phyloP scores from a whole-genome alignment of 2,113 vertebrate genomes.

The Ptychochromis oligacanthus region DNA sequence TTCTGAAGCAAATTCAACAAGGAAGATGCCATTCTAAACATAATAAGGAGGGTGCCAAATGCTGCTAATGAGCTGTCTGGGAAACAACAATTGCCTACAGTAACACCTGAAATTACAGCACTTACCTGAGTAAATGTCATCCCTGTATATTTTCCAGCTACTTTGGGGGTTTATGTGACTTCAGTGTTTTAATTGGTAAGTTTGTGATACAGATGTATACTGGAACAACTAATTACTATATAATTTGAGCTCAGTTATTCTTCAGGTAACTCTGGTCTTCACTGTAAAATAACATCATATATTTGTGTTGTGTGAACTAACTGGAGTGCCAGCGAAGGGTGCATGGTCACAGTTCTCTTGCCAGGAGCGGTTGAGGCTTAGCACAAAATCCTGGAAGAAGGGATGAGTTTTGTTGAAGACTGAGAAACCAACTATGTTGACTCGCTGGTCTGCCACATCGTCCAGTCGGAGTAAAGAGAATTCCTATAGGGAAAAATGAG shows the following conservation, averaged over 20 bases:
- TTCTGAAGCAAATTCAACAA: slow-evolving; percentile 39
- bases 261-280: not conserved
- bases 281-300: not conserved
- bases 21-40: slow-evolving; percentile 42
- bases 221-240: not conserved
- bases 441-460: slow-evolving; percentile 86
- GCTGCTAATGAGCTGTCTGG: slow-evolving; percentile 58
- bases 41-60: slow-evolving; percentile 36
- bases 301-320: slow-evolving; percentile 73
- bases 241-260: not conserved
- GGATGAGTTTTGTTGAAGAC: slow-evolving; percentile 96
- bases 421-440: slow-evolving; percentile 96
- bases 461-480: slow-evolving; percentile 93
- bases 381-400: slow-evolving; percentile 94
- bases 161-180: slow-evolving; percentile 20
- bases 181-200: not conserved
- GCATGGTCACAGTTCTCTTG: slow-evolving; percentile 98
- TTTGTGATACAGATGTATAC: slow-evolving; percentile 3
- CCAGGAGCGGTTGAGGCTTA: slow-evolving; percentile 98
- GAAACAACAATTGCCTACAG: slow-evolving; percentile 54
- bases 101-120: slow-evolving; percentile 48
- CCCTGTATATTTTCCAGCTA: slow-evolving; percentile 21
- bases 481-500: slow-evolving; percentile 80
- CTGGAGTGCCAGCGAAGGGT: slow-evolving; percentile 93
- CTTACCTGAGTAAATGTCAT: slow-evolving; percentile 61